A percentile compares a stretch with the other conserved stretches of the same genome.
phyloP scores from a whole-genome alignment of 2,797 vertebrate species.

The Scolopax rusticola region DNA sequence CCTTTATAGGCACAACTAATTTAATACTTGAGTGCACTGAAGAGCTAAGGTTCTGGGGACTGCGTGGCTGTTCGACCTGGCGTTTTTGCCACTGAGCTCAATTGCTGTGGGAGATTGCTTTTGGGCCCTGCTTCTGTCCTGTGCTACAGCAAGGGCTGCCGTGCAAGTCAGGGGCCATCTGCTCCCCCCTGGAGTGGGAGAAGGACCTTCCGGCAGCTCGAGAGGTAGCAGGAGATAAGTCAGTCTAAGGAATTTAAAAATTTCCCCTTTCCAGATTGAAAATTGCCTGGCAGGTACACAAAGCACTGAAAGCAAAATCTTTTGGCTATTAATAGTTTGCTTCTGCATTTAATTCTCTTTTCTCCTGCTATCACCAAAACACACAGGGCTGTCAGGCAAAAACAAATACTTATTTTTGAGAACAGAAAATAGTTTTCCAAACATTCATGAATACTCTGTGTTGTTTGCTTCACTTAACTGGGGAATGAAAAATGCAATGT shows the following conservation, averaged over 20 bases:
- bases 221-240: background rate
- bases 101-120: background rate
- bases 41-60: background rate
- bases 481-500: background rate
- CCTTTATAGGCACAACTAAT: background rate
- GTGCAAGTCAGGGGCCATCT: background rate
- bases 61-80: background rate
- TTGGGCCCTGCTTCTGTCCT: background rate
- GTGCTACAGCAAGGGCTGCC: background rate
- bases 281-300: background rate
- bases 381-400: background rate
- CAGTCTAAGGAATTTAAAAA: background rate
- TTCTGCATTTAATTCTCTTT: background rate
- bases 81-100: background rate
- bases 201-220: background rate
- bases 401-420: background rate
- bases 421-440: background rate
- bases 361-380: background rate
- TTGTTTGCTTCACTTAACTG: conserved; percentile 8
- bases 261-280: background rate
- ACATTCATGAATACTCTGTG: background rate
- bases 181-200: background rate
- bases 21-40: background rate
- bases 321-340: background rate
- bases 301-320: background rate